These are phyloP conservation scores for western clawed frog (Xenopus tropicalis) DNA, from an alignment of 2,113 vertebrate genomes.

Conservation along the genomic window UCB_Xtro_10.0 CM004445.2:111392501-111393000, in stretches of 20 bases:
- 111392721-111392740: slow-evolving; percentile 5
- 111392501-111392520: neutral
- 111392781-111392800: neutral
- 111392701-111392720: neutral
- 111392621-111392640: neutral
- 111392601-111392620: neutral
- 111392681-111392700: neutral
- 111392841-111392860: neutral
- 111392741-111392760: neutral
- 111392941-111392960: no score
- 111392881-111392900: neutral
- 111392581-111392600: neutral
- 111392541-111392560: neutral
- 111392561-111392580: neutral
- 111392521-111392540: neutral
- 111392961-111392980: no score
- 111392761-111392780: neutral
- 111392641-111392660: neutral
- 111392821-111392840: neutral
- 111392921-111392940: no score
- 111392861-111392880: neutral
- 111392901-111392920: slow-evolving; percentile 24
- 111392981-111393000: no score
- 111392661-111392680: slow-evolving; percentile 6
- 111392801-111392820: neutral